Conservation (phyloP, 1,140 invertebrate genomes). For the Saccostrea cuccullata region DNA sequence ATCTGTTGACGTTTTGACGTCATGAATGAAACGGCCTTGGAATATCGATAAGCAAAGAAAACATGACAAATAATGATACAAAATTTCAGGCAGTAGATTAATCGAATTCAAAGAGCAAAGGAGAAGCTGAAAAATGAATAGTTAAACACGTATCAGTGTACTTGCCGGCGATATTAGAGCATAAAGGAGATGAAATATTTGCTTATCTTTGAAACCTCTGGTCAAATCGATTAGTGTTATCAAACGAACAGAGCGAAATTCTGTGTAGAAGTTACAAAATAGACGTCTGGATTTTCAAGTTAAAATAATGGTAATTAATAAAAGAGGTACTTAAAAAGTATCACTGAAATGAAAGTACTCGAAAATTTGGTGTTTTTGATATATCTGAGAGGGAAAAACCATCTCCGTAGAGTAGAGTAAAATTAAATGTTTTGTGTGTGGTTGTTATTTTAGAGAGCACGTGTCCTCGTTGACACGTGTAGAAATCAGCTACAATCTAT, state of each 20-base stretch:
- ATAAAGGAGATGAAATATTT: slow-evolving; percentile 7
- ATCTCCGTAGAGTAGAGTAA: not conserved
- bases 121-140: not conserved
- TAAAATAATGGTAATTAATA: too few species aligned
- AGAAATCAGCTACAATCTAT: not conserved
- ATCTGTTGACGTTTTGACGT: slow-evolving; percentile 23
- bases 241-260: not conserved
- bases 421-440: not conserved
- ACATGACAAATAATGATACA: not conserved
- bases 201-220: slow-evolving; percentile 15
- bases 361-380: too few species aligned
- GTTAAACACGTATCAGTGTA: not conserved
- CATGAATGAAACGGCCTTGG: slow-evolving; percentile 33
- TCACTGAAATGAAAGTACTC: too few species aligned
- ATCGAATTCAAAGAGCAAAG: not conserved
- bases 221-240: slow-evolving; percentile 16
- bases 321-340: too few species aligned
- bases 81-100: not conserved
- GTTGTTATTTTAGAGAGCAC: slow-evolving; percentile 22
- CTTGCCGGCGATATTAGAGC: not conserved
- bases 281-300: not conserved
- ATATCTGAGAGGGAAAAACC: too few species aligned
- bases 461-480: slow-evolving; percentile 1
- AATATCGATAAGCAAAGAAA: not conserved
- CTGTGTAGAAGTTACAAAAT: not conserved